These are phyloP conservation scores for Drosophila merina DNA, from an alignment of 2,888 invertebrate genomes.

Conservation along the genomic window DNA sequence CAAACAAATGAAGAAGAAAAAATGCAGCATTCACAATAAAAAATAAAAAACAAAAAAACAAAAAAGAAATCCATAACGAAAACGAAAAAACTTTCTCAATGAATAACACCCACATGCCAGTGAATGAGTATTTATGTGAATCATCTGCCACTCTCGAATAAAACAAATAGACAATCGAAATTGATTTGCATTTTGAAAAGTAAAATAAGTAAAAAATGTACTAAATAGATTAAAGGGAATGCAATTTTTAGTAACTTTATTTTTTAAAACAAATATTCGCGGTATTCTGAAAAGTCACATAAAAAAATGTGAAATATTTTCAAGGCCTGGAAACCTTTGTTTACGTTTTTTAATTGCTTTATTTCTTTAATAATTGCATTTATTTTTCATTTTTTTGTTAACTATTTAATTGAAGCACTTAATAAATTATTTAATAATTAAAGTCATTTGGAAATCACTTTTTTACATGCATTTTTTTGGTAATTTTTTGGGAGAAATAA, in stretches of 20 bases:
- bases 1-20: constrained; percentile 34
- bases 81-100: constrained; percentile 63
- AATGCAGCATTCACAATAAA: constrained; percentile 12
- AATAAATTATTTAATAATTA: neutral
- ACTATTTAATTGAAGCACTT: neutral
- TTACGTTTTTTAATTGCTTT: neutral
- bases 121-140: constrained; percentile 34
- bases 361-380: neutral
- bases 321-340: neutral
- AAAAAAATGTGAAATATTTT: too few relatives aligned
- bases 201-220: too few relatives aligned
- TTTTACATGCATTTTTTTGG: neutral
- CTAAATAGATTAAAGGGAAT: too few relatives aligned
- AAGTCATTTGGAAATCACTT: neutral
- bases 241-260: too few relatives aligned
- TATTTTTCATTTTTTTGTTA: neutral
- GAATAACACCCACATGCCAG: constrained; percentile 50
- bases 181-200: constrained; percentile 4
- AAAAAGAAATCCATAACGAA: constrained; percentile 38
- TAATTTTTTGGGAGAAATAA: neutral
- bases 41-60: constrained; percentile 1
- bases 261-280: neutral
- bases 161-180: constrained; percentile 3
- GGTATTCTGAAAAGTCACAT: neutral
- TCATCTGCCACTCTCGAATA: constrained; percentile 8